Conservation (phyloP, 2,113 vertebrate genomes). For the Sphyrna mokarran region DNA sequence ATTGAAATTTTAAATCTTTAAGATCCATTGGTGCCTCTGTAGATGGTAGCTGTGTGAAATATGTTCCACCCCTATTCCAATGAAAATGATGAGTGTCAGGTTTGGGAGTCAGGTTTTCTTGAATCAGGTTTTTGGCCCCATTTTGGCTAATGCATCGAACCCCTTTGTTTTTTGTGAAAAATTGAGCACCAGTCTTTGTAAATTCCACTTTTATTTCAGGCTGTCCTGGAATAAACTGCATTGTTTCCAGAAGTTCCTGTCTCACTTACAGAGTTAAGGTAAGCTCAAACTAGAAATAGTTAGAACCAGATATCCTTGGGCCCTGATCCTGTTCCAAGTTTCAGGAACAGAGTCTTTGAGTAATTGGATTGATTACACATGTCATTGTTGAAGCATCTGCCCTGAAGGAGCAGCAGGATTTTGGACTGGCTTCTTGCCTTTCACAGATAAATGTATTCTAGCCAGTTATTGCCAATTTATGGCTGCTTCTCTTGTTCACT, state of each 20-base stretch:
- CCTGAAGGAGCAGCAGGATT: neutral
- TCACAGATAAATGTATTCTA: neutral
- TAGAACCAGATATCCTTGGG: neutral
- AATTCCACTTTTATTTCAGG: too few relatives aligned
- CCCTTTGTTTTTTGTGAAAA: too few relatives aligned
- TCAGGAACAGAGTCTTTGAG: neutral
- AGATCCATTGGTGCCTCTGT: too few relatives aligned
- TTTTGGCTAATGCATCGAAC: too few relatives aligned
- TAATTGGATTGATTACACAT: neutral
- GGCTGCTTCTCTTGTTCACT: neutral
- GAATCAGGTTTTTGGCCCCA: too few relatives aligned
- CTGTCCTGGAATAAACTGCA: neutral
- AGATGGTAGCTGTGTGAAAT: too few relatives aligned
- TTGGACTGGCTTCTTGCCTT: neutral
- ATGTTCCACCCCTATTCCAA: too few relatives aligned
- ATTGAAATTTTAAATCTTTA: too few relatives aligned
- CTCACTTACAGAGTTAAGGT: too few relatives aligned
- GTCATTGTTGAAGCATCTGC: neutral
- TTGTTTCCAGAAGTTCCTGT: neutral
- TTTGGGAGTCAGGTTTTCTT: too few relatives aligned
- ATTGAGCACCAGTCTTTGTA: too few relatives aligned
- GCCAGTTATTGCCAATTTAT: neutral
- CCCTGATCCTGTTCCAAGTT: neutral
- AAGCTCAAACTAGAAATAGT: neutral
- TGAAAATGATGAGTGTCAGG: too few relatives aligned